phyloP scores from a whole-genome alignment of 2,113 vertebrate genomes.

The Psophia crepitans region DNA sequence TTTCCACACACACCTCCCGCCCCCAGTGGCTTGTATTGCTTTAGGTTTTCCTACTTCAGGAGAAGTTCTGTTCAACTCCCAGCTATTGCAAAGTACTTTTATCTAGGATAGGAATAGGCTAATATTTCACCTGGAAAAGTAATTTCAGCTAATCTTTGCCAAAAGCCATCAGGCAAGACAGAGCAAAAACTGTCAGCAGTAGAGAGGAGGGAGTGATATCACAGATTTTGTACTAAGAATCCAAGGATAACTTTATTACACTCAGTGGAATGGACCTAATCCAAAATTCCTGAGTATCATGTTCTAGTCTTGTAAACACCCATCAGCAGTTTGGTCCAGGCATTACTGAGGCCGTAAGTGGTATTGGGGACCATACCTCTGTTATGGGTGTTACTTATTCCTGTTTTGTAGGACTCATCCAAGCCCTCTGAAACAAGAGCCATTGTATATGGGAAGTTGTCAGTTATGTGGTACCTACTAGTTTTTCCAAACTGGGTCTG shows the following conservation, averaged over 20 bases:
- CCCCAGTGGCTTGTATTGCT: too few relatives aligned
- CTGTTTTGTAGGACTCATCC: not conserved
- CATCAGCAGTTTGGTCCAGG: not conserved
- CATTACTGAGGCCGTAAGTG: not conserved
- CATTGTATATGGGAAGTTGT: not conserved
- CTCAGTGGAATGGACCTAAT: not conserved
- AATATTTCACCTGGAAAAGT: not conserved
- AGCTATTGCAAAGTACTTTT: not conserved
- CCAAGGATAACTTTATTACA: not conserved
- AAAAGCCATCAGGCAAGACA: not conserved
- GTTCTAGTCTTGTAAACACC: not conserved
- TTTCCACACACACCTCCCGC: too few relatives aligned
- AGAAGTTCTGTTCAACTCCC: not conserved
- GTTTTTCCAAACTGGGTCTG: not conserved
- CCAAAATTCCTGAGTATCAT: not conserved
- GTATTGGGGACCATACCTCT: not conserved
- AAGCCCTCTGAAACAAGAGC: not conserved
- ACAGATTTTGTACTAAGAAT: not conserved
- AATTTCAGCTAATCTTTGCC: not conserved
- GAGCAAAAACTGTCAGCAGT: not conserved
- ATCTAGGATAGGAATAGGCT: not conserved
- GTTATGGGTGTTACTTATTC: not conserved
- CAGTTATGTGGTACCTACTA: not conserved
- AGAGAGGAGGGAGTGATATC: not conserved
- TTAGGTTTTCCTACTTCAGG: not conserved